Evolutionary conservation across 2,113 vertebrate species (phyloP).

Genomic region (Felis chaus): DNA sequence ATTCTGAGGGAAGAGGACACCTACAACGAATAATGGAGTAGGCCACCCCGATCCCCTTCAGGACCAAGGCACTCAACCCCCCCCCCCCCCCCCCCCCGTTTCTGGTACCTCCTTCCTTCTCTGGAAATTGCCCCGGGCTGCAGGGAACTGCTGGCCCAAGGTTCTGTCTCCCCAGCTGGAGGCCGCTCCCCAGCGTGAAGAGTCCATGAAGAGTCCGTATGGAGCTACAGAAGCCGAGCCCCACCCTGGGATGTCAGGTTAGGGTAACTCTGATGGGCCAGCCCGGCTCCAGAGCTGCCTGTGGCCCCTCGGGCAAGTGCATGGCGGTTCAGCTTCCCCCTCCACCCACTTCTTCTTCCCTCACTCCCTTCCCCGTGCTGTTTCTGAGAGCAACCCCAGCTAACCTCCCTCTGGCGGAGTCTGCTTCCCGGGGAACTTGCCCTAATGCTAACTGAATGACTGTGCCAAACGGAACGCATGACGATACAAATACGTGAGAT

Average conservation of each 20-base stretch:
- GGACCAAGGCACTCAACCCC: no score
- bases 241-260: no score
- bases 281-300: background rate
- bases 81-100: background rate
- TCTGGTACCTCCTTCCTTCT: background rate
- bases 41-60: background rate
- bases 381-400: background rate
- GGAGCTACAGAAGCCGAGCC: background rate
- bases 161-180: background rate
- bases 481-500: background rate
- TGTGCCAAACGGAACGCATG: background rate
- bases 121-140: background rate
- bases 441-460: background rate
- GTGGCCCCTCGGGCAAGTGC: background rate
- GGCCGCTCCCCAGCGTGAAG: background rate
- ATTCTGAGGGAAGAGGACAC: background rate
- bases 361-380: background rate
- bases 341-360: background rate
- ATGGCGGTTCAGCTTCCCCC: background rate
- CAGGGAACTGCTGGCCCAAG: background rate
- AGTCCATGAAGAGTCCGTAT: accelerated
- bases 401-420: background rate
- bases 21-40: background rate
- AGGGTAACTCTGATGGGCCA: background rate
- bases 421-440: background rate